Evolutionary conservation across 2,888 invertebrate genomes (phyloP), one percentile per base, ranked within the genome.

Genomic region (Drosophila meridionalis): DNA sequence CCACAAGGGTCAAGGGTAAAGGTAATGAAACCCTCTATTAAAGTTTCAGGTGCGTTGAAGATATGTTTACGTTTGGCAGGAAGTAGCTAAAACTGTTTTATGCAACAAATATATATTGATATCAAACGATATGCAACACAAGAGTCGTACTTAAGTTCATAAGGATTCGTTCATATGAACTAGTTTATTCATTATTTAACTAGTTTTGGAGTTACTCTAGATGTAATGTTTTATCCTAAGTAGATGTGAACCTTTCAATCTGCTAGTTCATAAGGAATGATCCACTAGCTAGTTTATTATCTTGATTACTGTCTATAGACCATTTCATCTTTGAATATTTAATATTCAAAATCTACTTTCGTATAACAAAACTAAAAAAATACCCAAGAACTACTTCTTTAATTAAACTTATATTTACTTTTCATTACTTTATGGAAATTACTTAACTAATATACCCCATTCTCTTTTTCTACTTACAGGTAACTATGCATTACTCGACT

Each of bases 401-500:
- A 5, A 2, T 9, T n/a, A n/a, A 32, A 9, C 4, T 30, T 1
- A n/a, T n/a, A n/a, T 32, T 8, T 9, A n/a, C 0, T n/a, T 14
- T 48, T 30, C 9, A 20, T 4, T 9, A 34, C 40, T 40, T 2
- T 40, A 1, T 7, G 0, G 6, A 40, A n/a, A 7, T 7, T 63
- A 7, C 28, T 38, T 14, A 8, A 64, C 45, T 72, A 65, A 75
- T 55, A 34, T 40, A 11, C 9, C 11, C 12, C 8, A 20, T 4
- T 14, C 28, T 7, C 20, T 36, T 48, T 32, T 43, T 66, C 9
- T 67, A 43, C 52, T 85, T 84, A 0, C 81, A 85, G 84, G 88
- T 84, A 87, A 83, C 83, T 72, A 70, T 71, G 78, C 66, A 60
- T 34, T 58, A 48, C 36, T 38, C 56, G 48, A 6, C 47, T 14